Percentiles rank a stretch among this genome's conserved stretches.
Conservation (phyloP, 2,888 invertebrate genomes). For the Lobophora halterata region DNA sequence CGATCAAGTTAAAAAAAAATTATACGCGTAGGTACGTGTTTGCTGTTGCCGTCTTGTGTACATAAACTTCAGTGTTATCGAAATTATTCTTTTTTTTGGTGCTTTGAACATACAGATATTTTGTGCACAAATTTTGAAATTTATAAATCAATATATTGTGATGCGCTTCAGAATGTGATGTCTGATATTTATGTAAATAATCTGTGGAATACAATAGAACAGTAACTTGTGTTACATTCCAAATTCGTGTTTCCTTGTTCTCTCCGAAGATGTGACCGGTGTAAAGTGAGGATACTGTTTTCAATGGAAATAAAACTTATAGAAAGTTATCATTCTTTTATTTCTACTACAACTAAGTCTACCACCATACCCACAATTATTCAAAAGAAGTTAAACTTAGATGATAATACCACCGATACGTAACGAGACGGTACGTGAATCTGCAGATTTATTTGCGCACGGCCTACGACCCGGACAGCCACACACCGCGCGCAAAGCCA, state of each 20-base stretch:
- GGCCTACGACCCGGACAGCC: too few relatives aligned
- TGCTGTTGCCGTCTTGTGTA: slow-evolving; percentile 56
- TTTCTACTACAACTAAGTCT: slow-evolving; percentile 26
- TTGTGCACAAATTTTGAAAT: slow-evolving; percentile 57
- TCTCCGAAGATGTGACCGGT: slow-evolving; percentile 49
- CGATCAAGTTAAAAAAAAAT: slow-evolving; percentile 69
- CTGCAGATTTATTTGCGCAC: too few relatives aligned
- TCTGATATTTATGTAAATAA: slow-evolving; percentile 57
- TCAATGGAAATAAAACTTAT: slow-evolving; percentile 73
- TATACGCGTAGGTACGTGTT: slow-evolving; percentile 49
- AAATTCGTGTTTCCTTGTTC: slow-evolving; percentile 53
- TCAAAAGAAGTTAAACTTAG: too few relatives aligned
- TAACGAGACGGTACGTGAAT: too few relatives aligned
- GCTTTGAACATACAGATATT: slow-evolving; percentile 43
- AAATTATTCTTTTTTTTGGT: slow-evolving; percentile 47
- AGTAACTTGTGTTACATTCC: slow-evolving; percentile 73
- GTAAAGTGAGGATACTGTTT: slow-evolving; percentile 67
- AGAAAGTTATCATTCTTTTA: slow-evolving; percentile 58
- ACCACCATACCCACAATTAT: too few relatives aligned
- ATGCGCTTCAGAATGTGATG: slow-evolving; percentile 38
- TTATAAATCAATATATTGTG: slow-evolving; percentile 35
- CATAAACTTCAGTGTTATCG: slow-evolving; percentile 61
- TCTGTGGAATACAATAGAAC: slow-evolving; percentile 41
- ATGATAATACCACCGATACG: too few relatives aligned
- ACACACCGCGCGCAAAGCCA: too few relatives aligned